Conservation (phyloP, 2,888 invertebrate genomes). For the Drosophila limbata region DNA sequence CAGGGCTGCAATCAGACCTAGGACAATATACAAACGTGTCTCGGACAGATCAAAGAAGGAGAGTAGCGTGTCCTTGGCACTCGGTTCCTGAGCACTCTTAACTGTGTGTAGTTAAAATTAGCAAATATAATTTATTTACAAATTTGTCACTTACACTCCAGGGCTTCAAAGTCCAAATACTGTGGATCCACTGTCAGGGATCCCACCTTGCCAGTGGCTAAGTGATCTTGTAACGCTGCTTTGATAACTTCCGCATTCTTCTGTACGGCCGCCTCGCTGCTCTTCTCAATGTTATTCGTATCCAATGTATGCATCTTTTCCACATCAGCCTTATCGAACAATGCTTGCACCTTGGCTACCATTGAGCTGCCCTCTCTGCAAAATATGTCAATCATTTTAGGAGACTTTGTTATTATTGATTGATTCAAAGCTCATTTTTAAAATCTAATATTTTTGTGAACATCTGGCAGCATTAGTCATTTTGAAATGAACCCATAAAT, state of each 20-base stretch:
- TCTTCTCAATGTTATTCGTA: constrained; percentile 64
- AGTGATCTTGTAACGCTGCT: constrained; percentile 89
- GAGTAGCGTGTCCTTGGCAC: constrained; percentile 82
- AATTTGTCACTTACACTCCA: constrained; percentile 87
- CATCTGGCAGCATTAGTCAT: no score
- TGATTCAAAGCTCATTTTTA: not conserved
- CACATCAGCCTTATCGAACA: constrained; percentile 90
- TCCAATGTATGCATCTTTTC: constrained; percentile 87
- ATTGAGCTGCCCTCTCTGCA: constrained; percentile 88
- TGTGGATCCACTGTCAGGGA: constrained; percentile 93
- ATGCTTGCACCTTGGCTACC: constrained; percentile 91
- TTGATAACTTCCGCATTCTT: constrained; percentile 85
- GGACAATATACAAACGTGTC: constrained; percentile 92
- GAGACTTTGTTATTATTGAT: not conserved
- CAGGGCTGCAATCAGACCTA: constrained; percentile 92
- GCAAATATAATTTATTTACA: not conserved
- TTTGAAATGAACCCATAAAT: no score
- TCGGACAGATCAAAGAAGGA: constrained; percentile 89
- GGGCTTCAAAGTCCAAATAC: constrained; percentile 90
- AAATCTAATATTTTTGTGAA: not conserved
- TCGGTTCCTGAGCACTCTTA: constrained; percentile 68
- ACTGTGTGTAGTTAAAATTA: constrained; percentile 50
- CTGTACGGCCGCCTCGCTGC: constrained; percentile 59
- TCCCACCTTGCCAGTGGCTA: constrained; percentile 91
- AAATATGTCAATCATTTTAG: not conserved